Base-by-base conservation (phyloP, 2,888 invertebrate genomes). In the Pollenia angustigena region DNA sequence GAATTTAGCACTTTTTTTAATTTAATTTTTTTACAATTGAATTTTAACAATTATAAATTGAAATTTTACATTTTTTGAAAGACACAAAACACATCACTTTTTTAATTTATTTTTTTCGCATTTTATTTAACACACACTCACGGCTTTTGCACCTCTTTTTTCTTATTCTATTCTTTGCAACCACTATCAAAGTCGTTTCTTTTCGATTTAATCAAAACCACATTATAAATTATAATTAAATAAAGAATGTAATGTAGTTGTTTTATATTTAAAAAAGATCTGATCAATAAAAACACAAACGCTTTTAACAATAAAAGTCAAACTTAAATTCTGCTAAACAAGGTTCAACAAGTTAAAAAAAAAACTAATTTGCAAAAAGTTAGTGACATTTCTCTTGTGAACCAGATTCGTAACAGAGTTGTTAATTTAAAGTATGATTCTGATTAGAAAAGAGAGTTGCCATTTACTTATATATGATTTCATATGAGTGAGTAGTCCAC, bases 281-380 rank as follows among this genome's bases (percentile, higher is more conserved):
- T 42, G 50, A 54, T 6, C 32, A n/a, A 68, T 48, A 64, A 74
- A 68, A 54, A 62, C 42, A 82, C 40, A 66, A 75, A 64, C 46
- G 64, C 56, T 56, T 54, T 18, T 40, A 12, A 40, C 16, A 54
- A 2, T 44, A 18, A 81, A 80, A 78, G 40, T 78, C 50, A 82
- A 56, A 64, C 23, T 11, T 62, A 76, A 66, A 58, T 81, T 71
- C 16, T 64, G 64, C 64, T 14, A 75, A 58, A 75, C 74, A 87
- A 81, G 42, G 54, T 72, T 81, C 83, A 87, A 87, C 86, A 87
- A 83, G 83, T 87, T 32, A 46, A 81, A 85, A 71, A 23, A 52
- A 74, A 75, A 79, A 52, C 58, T 44, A 56, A 79, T 62, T 82
- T 71, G 86, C 86, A 83, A 72, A 68, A 79, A 86, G 1, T 56